Evolutionary conservation across 2,797 vertebrate genomes (phyloP), one percentile per base, ranked within the genome.

Genomic region (Phrynocephalus vlangalii): DNA sequence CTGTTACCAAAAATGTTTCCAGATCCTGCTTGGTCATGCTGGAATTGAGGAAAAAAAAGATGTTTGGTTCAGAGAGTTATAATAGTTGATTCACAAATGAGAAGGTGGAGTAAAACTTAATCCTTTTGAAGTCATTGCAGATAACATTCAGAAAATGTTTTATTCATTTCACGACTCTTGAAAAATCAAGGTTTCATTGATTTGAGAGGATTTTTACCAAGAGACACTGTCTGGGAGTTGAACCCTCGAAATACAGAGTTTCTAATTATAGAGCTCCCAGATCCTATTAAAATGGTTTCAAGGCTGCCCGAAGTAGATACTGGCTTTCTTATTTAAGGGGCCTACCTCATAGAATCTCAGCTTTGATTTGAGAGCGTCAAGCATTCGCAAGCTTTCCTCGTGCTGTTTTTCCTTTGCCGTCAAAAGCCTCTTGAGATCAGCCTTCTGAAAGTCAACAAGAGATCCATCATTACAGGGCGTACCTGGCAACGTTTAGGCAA

Each of bases 301-400:
- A 72, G 44, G n/a, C 10, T 1, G 4, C 63, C 26, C 30, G 38
- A n/a, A 60, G 2, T 1, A 1, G 8, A 30, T 5, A 11, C 24
- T 26, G 33, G 9, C 16, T 56, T 63, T 50, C 68, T n/a, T 76
- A 20, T 8, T 2, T 15, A n/a, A 81, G 73, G 68, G 22, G 93
- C 88, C 0, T 95, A 99, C 99, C 98, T 99, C 94, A 82, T 97
- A 97, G 90, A 97, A 98, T 88, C 97, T 97, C 84, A 98, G 97
- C 93, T 98, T 98, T 60, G 97, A 98, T 95, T 97, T 99, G 90
- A 99, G 98, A 11, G 97, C 98, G 86, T 99, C 99, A 13, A 96
- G 94, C 72, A 97, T 96, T 92, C 97, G 96, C 83, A 97, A 91
- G 16, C 97, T 98, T 91, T 99, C 98, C 38, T 99, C 98, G 89